Conservation (phyloP, 64 coral and sea anemone species). For the Stichodactyla helianthus region DNA sequence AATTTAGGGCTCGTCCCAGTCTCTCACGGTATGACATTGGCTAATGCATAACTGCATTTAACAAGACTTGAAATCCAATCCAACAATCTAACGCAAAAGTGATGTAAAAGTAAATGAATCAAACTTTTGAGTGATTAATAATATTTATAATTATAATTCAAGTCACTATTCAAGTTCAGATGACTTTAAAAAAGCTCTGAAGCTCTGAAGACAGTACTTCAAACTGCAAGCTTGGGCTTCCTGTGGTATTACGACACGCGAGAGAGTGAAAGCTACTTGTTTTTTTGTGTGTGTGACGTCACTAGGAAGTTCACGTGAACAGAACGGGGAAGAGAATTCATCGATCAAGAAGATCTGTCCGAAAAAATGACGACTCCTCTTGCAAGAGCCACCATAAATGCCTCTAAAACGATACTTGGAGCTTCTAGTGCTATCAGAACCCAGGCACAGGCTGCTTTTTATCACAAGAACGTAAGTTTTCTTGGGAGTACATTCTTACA, state of each 20-base stretch:
- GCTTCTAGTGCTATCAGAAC: constrained; percentile 27
- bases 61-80: too few relatives aligned
- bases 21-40: too few relatives aligned
- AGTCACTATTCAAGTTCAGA: too few relatives aligned
- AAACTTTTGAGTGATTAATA: too few relatives aligned
- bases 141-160: too few relatives aligned
- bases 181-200: too few relatives aligned
- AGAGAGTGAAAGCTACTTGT: background rate
- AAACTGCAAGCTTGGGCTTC: too few relatives aligned
- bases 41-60: too few relatives aligned
- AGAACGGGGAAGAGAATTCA: background rate
- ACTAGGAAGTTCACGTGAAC: background rate
- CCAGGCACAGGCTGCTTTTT: constrained; percentile 34
- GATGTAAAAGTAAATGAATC: too few relatives aligned
- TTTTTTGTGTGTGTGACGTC: background rate
- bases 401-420: constrained; percentile 39
- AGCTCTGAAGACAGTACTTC: too few relatives aligned
- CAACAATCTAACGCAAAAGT: too few relatives aligned
- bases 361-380: constrained; percentile 41
- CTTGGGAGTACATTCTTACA: background rate
- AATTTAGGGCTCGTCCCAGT: too few relatives aligned
- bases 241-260: background rate
- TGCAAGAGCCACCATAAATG: constrained; percentile 27
- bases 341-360: background rate
- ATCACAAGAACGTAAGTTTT: constrained; percentile 83